Conservation (phyloP, 2,888 invertebrate genomes). For the Abrostola tripartita region DNA sequence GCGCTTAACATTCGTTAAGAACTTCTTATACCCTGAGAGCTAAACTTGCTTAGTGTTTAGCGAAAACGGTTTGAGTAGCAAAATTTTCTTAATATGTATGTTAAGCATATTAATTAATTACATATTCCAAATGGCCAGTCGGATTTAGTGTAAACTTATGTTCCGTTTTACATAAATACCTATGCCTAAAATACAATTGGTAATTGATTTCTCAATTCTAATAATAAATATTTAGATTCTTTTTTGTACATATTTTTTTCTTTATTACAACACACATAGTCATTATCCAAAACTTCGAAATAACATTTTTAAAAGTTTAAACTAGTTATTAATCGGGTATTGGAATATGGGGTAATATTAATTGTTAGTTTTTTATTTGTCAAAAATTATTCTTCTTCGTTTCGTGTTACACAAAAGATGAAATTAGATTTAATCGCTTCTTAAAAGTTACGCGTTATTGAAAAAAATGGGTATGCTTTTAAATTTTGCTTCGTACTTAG, state of each 20-base stretch:
- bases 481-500: constrained; percentile 80
- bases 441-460: constrained; percentile 64
- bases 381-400: constrained; percentile 64
- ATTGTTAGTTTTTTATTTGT: constrained; percentile 57
- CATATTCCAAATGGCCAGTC: constrained; percentile 52
- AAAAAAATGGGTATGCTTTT: constrained; percentile 66
- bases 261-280: constrained; percentile 69
- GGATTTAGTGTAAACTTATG: constrained; percentile 47
- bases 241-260: constrained; percentile 75
- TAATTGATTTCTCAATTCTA: constrained; percentile 61
- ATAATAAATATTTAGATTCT: constrained; percentile 61
- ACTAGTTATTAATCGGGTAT: constrained; percentile 64
- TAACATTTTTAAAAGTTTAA: constrained; percentile 54
- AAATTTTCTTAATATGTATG: constrained; percentile 33
- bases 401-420: constrained; percentile 64
- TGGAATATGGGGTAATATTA: constrained; percentile 64
- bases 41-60: constrained; percentile 38
- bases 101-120: constrained; percentile 20
- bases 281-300: constrained; percentile 72
- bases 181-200: constrained; percentile 53
- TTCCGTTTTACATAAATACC: constrained; percentile 58
- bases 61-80: constrained; percentile 22
- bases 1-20: constrained; percentile 50
- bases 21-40: constrained; percentile 29
- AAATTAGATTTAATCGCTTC: constrained; percentile 66